Base-by-base conservation (phyloP, 2,888 invertebrate species). In the Toxonevra muliebris region DNA sequence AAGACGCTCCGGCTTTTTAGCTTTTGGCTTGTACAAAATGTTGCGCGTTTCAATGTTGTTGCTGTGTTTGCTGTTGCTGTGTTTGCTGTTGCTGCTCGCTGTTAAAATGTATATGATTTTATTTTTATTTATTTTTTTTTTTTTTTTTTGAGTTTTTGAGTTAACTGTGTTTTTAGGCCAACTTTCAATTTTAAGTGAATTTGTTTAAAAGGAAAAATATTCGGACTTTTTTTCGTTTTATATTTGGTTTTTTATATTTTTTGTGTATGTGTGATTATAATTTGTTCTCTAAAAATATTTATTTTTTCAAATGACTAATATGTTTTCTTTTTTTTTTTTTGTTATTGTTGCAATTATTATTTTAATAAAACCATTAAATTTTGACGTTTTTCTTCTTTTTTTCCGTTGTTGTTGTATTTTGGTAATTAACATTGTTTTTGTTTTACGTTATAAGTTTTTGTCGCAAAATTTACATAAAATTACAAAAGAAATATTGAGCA, bases 91-190 rank as follows among this genome's bases (percentile, higher is more conserved):
- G 53, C 40, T 30, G 45, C 15, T 43, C 55, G 55, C 62, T 53
- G 45, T 62, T 62, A 53, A 62, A 54, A 54, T 55, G 19, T 59
- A 19, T 59, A 12, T 42, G 8, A 30, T 30, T 30, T 30, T 30
- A 7, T 30, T 30, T n/a, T n/a, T n/a, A n/a, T n/a, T n/a, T n/a
- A n/a, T n/a, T n/a, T n/a, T n/a, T n/a, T n/a, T n/a, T n/a, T n/a
- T n/a, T 30, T 30, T 30, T 30, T 30, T 30, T 30, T 30, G 2
- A 30, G 43, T 52, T 63, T 54, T 20, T 40, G 52, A 58, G 72
- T 73, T 73, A 80, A 81, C 75, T 81, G 79, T 80, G 82, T 81
- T 81, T 80, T 80, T 79, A 76, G 81, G 82, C 79, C 82, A 81
- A 81, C 81, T 81, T 82, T 81, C 81, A 76, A 66, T 81, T 81